Conservation (phyloP, 2,888 invertebrate species). For the Chironomus riparius region DNA sequence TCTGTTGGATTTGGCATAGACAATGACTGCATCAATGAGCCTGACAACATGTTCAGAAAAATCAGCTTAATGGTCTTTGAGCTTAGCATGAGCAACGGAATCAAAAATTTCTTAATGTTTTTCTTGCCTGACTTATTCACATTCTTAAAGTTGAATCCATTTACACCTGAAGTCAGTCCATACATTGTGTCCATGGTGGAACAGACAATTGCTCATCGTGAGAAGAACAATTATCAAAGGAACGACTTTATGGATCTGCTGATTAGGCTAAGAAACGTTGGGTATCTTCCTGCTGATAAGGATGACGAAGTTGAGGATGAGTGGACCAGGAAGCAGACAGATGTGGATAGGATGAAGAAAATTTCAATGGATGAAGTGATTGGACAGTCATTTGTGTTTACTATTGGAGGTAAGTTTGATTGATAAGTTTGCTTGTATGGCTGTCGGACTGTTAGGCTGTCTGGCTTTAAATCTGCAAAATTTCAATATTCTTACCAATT, state of each 20-base stretch:
- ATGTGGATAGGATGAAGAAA: too few relatives aligned
- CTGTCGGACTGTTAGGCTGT: too few relatives aligned
- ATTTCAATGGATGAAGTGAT: too few relatives aligned
- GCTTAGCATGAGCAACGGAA: slow-evolving; percentile 27
- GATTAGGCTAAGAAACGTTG: slow-evolving; percentile 41
- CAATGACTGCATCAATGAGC: slow-evolving; percentile 39
- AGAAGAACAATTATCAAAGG: slow-evolving; percentile 35
- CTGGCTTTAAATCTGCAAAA: too few relatives aligned
- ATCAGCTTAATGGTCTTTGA: slow-evolving; percentile 31
- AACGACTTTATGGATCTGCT: slow-evolving; percentile 45
- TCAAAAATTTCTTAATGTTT: slow-evolving; percentile 28
- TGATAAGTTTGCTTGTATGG: too few relatives aligned
- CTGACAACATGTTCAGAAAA: slow-evolving; percentile 37
- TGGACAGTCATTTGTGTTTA: too few relatives aligned
- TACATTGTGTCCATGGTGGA: slow-evolving; percentile 40
- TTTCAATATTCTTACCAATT: too few relatives aligned
- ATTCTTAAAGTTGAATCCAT: slow-evolving; percentile 30
- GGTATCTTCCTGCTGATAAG: slow-evolving; percentile 34
- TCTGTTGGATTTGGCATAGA: slow-evolving; percentile 44
- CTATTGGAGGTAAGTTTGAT: too few relatives aligned
- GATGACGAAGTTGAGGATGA: background rate
- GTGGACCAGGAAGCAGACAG: too few relatives aligned
- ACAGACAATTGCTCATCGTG: slow-evolving; percentile 40
- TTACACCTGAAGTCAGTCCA: slow-evolving; percentile 30
- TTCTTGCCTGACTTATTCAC: slow-evolving; percentile 33